Evolutionary conservation across 92 coral and sea anemone genomes (phyloP).

Genomic region (Meandrina meandrites): DNA sequence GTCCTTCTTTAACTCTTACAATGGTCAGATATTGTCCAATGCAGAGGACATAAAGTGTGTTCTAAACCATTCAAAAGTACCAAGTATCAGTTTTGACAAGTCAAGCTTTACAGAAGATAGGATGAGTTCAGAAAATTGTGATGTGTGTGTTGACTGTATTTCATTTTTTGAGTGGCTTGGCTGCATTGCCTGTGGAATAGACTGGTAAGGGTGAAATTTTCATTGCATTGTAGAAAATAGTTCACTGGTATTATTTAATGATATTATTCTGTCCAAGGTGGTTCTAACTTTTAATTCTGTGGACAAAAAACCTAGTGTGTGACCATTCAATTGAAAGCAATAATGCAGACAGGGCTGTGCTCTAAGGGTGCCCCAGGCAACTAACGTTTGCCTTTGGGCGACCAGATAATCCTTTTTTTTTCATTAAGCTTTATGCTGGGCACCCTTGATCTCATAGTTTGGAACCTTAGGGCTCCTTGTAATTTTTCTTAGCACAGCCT

Average conservation of each 20-base stretch:
- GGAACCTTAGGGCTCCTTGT: no score
- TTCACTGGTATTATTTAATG: background rate
- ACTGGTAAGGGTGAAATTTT: constrained; percentile 68
- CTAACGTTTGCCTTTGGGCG: no score
- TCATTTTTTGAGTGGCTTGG: constrained; percentile 98
- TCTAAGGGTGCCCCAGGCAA: no score
- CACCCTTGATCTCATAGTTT: no score
- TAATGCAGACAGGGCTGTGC: no score
- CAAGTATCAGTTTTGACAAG: constrained; percentile 44
- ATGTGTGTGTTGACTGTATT: constrained; percentile 58
- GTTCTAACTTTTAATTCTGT: no score
- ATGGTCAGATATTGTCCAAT: constrained; percentile 47
- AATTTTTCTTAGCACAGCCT: no score
- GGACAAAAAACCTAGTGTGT: no score
- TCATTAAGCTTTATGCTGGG: no score
- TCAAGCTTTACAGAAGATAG: constrained; percentile 44
- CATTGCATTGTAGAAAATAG: background rate
- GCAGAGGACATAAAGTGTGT: constrained; percentile 21
- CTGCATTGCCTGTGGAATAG: constrained; percentile 83
- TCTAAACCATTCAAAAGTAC: constrained; percentile 44
- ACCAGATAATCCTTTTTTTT: no score
- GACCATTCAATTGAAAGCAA: no score
- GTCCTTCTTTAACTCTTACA: constrained; percentile 61
- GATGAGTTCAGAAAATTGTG: constrained; percentile 21
- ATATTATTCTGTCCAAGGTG: no score